Evolutionary conservation across 1,140 invertebrate genomes (phyloP).

Genomic region (Philopotamus ludificatus): DNA sequence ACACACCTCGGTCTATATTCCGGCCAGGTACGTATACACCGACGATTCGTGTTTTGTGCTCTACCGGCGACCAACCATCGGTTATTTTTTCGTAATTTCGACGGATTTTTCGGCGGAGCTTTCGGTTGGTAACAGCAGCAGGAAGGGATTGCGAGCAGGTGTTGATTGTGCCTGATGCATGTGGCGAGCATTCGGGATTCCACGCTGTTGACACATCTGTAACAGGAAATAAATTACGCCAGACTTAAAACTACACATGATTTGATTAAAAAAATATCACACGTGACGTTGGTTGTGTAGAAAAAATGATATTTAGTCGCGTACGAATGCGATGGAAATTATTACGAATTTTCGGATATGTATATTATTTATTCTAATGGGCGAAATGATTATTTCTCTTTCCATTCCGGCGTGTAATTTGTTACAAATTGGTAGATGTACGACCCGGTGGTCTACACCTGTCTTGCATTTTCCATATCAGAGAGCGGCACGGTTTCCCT

Average conservation of each 20-base stretch:
- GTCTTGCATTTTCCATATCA: slow-evolving; percentile 30
- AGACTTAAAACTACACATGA: too few relatives aligned
- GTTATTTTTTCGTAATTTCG: too few relatives aligned
- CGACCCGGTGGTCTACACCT: not conserved
- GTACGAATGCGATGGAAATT: not conserved
- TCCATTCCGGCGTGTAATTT: not conserved
- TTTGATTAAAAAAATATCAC: too few relatives aligned
- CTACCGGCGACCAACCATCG: slow-evolving; percentile 4
- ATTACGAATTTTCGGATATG: not conserved
- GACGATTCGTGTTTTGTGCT: not conserved
- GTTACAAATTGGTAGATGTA: not conserved
- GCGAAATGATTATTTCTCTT: not conserved
- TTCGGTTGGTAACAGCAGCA: too few relatives aligned
- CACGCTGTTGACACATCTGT: too few relatives aligned
- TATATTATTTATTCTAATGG: not conserved
- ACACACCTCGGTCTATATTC: slow-evolving; percentile 10
- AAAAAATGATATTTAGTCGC: slow-evolving; percentile 1
- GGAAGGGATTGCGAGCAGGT: too few relatives aligned
- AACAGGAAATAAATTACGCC: too few relatives aligned
- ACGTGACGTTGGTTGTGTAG: not conserved
- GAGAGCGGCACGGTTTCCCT: slow-evolving; percentile 23
- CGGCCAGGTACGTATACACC: not conserved
- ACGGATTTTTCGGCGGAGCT: too few relatives aligned
- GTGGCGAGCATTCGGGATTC: too few relatives aligned
- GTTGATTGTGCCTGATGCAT: too few relatives aligned